A percentile compares a stretch with the other conserved stretches of the same genome.
phyloP scores from a whole-genome alignment of 1,140 invertebrate genomes.

The Tetragnatha versicolor region DNA sequence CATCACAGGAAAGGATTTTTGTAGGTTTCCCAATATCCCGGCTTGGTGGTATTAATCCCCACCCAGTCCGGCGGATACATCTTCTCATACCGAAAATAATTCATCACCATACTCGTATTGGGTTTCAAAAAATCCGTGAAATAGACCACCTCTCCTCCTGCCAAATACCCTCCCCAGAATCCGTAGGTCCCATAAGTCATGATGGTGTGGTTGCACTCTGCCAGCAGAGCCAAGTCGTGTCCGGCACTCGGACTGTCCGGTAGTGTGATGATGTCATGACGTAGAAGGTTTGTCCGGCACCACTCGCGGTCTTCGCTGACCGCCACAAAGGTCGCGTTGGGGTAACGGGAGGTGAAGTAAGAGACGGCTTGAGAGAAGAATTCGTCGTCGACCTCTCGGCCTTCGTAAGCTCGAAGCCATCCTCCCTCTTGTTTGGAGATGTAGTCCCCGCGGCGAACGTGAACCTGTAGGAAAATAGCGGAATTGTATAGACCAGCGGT shows the following conservation, averaged over 20 bases:
- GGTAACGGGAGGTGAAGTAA: conserved; percentile 68
- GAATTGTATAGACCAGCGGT: too few relatives aligned
- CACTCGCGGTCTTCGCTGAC: conserved; percentile 72
- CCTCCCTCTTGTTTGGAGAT: conserved; percentile 58
- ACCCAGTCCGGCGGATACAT: conserved; percentile 51
- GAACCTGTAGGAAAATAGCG: conserved; percentile 61
- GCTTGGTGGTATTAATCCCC: conserved; percentile 24
- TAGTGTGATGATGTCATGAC: conserved; percentile 54
- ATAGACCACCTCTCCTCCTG: conserved; percentile 61
- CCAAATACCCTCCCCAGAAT: conserved; percentile 63
- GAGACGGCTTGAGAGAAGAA: conserved; percentile 70
- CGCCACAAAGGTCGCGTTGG: conserved; percentile 67
- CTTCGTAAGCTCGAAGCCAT: conserved; percentile 67
- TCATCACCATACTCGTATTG: conserved; percentile 14
- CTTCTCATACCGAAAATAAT: conserved; percentile 26
- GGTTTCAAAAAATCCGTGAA: conserved; percentile 54
- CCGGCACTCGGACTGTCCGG: conserved; percentile 40
- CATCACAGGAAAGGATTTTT: neutral
- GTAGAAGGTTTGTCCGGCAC: conserved; percentile 65
- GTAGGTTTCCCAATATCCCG: conserved; percentile 26
- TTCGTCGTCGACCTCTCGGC: conserved; percentile 66
- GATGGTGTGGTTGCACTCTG: conserved; percentile 61
- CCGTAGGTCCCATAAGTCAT: conserved; percentile 63
- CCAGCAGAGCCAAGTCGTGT: conserved; percentile 62
- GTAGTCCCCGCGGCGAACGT: conserved; percentile 72